Evolutionary conservation across 2,888 invertebrate genomes (phyloP).

Genomic region (Thalpophila matura): DNA sequence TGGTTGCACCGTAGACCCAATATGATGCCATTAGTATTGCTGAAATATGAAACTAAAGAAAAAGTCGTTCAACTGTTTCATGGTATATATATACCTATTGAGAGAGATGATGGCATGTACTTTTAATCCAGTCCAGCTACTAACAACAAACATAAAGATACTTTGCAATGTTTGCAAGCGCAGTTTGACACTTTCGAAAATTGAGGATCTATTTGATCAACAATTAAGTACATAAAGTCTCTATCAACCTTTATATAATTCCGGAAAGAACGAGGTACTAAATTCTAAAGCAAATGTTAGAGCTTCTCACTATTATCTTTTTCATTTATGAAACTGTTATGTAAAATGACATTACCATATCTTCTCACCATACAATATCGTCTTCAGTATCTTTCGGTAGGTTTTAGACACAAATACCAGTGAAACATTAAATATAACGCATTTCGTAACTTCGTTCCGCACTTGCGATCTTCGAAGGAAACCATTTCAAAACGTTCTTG

Average conservation of each 20-base stretch:
- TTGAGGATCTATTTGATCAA: slow-evolving; percentile 9
- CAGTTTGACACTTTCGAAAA: background rate
- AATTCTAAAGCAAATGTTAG: slow-evolving; percentile 3
- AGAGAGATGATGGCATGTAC: background rate
- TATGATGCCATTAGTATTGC: slow-evolving; percentile 28
- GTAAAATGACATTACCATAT: background rate
- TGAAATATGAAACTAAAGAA: slow-evolving; percentile 44
- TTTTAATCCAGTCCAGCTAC: background rate
- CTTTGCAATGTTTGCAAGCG: background rate
- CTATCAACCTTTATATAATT: slow-evolving; percentile 7
- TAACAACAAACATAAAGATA: background rate
- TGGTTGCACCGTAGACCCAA: slow-evolving; percentile 30
- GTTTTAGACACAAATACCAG: slow-evolving; percentile 27
- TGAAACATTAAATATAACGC: slow-evolving; percentile 25
- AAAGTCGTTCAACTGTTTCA: slow-evolving; percentile 9
- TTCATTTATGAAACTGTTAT: background rate
- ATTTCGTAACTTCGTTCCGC: slow-evolving; percentile 65
- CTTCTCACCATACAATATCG: no score
- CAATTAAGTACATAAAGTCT: background rate
- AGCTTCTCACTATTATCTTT: background rate
- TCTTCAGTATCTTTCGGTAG: background rate
- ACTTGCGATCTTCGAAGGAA: slow-evolving; percentile 60
- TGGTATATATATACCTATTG: background rate
- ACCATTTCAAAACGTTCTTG: slow-evolving; percentile 62
- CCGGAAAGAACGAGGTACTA: background rate